Evolutionary conservation across 2,797 vertebrate species (phyloP).

Genomic region (Brachyalestes nurse): DNA sequence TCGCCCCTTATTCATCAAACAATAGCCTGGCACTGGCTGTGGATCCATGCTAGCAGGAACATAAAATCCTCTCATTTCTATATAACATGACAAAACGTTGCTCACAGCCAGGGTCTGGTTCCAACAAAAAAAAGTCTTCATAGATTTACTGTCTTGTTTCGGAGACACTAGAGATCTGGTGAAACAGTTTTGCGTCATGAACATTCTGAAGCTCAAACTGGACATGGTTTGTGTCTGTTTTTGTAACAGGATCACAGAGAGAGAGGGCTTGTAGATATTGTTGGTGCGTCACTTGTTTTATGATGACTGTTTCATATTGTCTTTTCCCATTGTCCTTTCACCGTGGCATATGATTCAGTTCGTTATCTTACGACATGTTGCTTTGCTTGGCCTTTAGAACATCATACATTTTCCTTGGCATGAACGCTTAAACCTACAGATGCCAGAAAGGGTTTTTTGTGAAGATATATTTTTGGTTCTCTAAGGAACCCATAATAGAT

Average conservation of each 20-base stretch:
- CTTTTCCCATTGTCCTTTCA: background rate
- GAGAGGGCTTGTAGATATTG: background rate
- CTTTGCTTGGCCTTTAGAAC: background rate
- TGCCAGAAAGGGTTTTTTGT: too few relatives aligned
- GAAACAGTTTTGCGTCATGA: constrained; percentile 12
- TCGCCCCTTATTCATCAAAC: constrained; percentile 8
- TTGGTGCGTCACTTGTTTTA: constrained; percentile 4
- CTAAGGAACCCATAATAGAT: too few relatives aligned
- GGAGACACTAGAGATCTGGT: background rate
- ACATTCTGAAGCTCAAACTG: constrained; percentile 15
- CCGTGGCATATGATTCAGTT: background rate
- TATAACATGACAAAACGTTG: constrained; percentile 17
- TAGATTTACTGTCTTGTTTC: constrained; percentile 38
- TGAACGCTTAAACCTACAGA: too few relatives aligned
- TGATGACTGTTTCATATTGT: background rate
- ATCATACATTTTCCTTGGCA: background rate
- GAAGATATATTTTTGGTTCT: too few relatives aligned
- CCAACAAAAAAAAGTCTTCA: constrained; percentile 34
- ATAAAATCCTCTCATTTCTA: background rate
- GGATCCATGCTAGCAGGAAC: constrained; percentile 8
- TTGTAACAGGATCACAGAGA: background rate
- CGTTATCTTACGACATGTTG: background rate
- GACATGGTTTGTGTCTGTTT: constrained; percentile 11
- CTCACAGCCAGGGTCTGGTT: constrained; percentile 31
- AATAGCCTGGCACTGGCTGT: constrained; percentile 5